Evolutionary conservation across 1,140 invertebrate species (phyloP).

Genomic region (Euwallacea similis): DNA sequence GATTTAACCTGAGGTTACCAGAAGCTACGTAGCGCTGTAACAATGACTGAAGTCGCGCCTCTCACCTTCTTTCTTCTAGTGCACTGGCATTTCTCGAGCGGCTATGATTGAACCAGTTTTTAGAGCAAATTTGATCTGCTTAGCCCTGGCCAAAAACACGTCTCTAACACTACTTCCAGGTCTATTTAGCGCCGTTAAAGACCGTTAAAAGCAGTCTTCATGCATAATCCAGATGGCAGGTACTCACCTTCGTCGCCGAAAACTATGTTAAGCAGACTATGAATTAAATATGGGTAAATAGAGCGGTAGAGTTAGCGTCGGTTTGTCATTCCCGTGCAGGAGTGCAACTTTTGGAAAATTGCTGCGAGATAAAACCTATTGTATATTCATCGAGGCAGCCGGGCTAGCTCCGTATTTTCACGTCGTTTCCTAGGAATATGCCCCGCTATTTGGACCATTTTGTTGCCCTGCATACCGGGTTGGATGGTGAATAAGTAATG

Average conservation of each 20-base stretch:
- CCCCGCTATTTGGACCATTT: not conserved
- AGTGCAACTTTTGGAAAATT: conserved; percentile 5
- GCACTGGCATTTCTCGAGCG: too few relatives aligned
- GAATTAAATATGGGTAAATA: conserved; percentile 6
- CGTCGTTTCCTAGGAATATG: conserved; percentile 4
- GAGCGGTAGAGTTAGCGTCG: not conserved
- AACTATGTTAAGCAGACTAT: not conserved
- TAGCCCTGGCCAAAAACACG: too few relatives aligned
- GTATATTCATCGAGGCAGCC: not conserved
- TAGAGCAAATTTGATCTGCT: too few relatives aligned
- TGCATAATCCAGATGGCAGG: conserved; percentile 1
- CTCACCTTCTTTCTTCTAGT: too few relatives aligned
- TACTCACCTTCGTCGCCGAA: not conserved
- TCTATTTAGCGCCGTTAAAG: not conserved
- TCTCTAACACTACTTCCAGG: too few relatives aligned
- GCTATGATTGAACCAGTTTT: too few relatives aligned
- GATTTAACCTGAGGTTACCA: too few relatives aligned
- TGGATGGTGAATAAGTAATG: not conserved
- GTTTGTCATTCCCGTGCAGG: not conserved
- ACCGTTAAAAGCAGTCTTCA: not conserved
- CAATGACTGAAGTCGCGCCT: too few relatives aligned
- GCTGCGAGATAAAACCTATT: not conserved
- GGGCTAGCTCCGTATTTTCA: not conserved
- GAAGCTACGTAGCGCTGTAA: too few relatives aligned
- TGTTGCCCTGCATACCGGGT: not conserved